Conservation (phyloP, 2,888 invertebrate genomes). For the Podabrus alpinus region DNA sequence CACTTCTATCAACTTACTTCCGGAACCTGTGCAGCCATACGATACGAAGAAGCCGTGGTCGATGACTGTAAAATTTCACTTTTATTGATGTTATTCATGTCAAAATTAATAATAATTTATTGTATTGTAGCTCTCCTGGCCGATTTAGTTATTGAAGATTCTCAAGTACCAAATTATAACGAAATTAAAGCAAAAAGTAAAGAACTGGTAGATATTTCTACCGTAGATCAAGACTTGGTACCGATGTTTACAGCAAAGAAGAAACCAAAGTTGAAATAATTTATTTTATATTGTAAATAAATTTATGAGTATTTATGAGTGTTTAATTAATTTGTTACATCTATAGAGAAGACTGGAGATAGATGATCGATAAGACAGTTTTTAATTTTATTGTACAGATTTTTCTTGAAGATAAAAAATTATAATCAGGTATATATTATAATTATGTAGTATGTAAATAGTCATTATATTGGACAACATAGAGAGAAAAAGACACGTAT, state of each 20-base stretch:
- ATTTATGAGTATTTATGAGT: not conserved
- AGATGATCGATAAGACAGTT: not conserved
- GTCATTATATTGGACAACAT: no score
- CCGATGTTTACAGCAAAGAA: conserved; percentile 12
- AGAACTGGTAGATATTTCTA: conserved; percentile 14
- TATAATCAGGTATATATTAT: no score
- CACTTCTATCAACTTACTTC: conserved; percentile 15
- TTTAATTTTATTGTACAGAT: no score
- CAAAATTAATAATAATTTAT: not conserved
- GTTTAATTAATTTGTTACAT: not conserved
- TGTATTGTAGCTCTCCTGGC: conserved; percentile 12
- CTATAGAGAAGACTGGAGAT: not conserved
- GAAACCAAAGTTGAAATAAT: conserved; percentile 11
- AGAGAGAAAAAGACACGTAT: no score
- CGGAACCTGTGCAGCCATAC: conserved; percentile 8
- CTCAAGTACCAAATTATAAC: conserved; percentile 13
- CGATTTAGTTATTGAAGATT: conserved; percentile 19
- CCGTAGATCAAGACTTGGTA: conserved; percentile 17
- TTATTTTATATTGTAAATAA: not conserved
- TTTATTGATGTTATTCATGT: not conserved
- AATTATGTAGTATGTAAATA: no score
- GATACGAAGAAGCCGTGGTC: not conserved
- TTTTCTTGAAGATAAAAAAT: no score
- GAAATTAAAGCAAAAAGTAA: conserved; percentile 26
- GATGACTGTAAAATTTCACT: conserved; percentile 18